These are phyloP conservation scores for Abrostola tripartita DNA, from an alignment of 2,888 invertebrate species.

Conservation along the genomic window DNA sequence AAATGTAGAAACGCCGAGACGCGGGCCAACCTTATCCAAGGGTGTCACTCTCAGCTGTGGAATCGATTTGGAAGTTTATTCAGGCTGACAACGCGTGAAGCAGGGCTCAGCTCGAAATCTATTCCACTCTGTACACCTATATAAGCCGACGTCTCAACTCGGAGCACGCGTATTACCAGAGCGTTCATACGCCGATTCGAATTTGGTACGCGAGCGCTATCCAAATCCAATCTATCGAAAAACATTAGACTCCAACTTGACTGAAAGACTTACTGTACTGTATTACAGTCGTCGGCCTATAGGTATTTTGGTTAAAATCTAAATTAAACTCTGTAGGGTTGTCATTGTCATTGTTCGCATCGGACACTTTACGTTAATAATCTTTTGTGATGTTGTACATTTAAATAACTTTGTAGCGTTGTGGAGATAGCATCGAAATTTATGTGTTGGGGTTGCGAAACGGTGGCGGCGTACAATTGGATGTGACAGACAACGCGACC, in stretches of 20 bases:
- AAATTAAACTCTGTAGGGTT: constrained; percentile 61
- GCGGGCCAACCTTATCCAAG: constrained; percentile 76
- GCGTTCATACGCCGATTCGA: constrained; percentile 61
- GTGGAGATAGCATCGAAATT: constrained; percentile 76
- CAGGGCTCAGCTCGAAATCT: constrained; percentile 75
- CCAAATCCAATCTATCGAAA: constrained; percentile 67
- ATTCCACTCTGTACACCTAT: constrained; percentile 71
- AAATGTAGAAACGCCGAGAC: constrained; percentile 77
- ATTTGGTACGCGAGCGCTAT: constrained; percentile 64
- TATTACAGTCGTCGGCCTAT: constrained; percentile 45
- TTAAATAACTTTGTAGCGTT: constrained; percentile 69
- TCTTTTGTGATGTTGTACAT: constrained; percentile 68
- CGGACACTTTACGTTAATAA: constrained; percentile 60
- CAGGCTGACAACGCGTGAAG: constrained; percentile 85
- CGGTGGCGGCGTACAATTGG: constrained; percentile 70
- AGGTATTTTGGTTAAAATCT: constrained; percentile 45
- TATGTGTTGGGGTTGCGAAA: constrained; percentile 72
- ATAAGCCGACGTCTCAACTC: constrained; percentile 62
- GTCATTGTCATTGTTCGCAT: constrained; percentile 60
- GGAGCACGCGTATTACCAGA: constrained; percentile 55
- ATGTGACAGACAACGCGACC: constrained; percentile 72
- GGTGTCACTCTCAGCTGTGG: constrained; percentile 86
- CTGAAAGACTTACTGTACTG: constrained; percentile 50
- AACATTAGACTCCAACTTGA: constrained; percentile 64
- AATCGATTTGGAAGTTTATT: constrained; percentile 88